Evolutionary conservation across 1,140 invertebrate species (phyloP), one percentile per base, ranked within the genome.

Genomic region (Tetramorium parvispinum): DNA sequence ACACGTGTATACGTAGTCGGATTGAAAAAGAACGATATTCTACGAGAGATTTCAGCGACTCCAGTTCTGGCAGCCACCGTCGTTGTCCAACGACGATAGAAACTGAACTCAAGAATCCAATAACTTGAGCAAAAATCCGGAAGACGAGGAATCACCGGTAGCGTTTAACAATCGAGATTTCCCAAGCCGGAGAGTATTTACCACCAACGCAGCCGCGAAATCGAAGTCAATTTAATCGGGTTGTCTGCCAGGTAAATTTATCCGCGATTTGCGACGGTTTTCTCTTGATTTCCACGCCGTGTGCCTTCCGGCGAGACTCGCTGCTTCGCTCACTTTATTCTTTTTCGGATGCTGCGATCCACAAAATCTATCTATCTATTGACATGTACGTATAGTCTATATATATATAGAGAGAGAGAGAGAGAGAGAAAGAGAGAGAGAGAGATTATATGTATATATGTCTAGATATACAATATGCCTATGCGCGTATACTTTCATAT

Each of bases 141-240:
- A 27, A 66, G 76, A 70, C 53, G 70, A 55, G 65, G 65, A 87
- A 73, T 78, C 78, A 86, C 11, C n/a, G 59, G 40, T 51, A 27
- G 21, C 68, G 40, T 81, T 59, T 57, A 63, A 86, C 83, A 81
- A 86, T 81, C 68, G 73, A 37, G 53, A 85, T 87, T 78, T 81
- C 37, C 53, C 37, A 71, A 16, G 37, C 18, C 37, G 3, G 27
- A 61, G 43, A 81, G 70, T 86, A 82, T 86, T 82, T 81, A 82
- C 68, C 61, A 32, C 57, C 57, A 21, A 51, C 21, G 40, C 68
- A 51, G 53, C 51, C 46, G 8, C 51, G 51, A 11, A 68, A 82
- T 86, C 46, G 46, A 49, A 82, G 53, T 88, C 66, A 75, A 86
- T 88, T 88, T 86, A 73, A 88, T 86, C 76, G 55, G 46, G 24